Conservation (phyloP, 92 coral and sea anemone genomes). For the Umimayanthus kanabou region DNA sequence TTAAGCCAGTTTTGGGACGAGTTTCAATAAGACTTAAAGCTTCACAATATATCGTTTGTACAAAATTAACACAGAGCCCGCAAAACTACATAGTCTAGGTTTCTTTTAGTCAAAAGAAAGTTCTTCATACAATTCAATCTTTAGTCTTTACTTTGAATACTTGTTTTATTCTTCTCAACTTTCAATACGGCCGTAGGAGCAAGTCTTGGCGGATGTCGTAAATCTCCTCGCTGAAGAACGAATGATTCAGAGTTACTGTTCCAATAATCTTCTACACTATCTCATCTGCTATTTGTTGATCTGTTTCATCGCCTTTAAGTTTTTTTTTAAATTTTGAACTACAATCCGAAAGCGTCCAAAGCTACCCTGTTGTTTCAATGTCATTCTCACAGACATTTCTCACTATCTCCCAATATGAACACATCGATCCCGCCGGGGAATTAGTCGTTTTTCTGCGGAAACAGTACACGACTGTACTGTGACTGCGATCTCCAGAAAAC, state of each 20-base stretch:
- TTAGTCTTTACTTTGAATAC: no score
- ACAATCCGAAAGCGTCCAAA: background rate
- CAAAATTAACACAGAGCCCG: no score
- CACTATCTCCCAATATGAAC: background rate
- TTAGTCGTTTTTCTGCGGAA: background rate
- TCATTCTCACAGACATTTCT: background rate
- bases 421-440: background rate
- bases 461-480: background rate
- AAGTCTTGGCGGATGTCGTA: background rate
- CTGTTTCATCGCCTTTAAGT: background rate
- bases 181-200: background rate
- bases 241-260: background rate
- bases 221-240: background rate
- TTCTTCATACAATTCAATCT: no score
- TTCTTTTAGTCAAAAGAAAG: no score
- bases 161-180: no score
- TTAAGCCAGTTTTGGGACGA: background rate
- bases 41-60: no score
- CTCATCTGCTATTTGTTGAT: background rate
- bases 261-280: background rate
- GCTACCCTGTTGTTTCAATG: background rate
- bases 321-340: background rate
- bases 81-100: no score
- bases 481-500: background rate
- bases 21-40: no score